Base-by-base conservation (phyloP, 2,888 invertebrate genomes). In the Calliphora vomitoria region DNA sequence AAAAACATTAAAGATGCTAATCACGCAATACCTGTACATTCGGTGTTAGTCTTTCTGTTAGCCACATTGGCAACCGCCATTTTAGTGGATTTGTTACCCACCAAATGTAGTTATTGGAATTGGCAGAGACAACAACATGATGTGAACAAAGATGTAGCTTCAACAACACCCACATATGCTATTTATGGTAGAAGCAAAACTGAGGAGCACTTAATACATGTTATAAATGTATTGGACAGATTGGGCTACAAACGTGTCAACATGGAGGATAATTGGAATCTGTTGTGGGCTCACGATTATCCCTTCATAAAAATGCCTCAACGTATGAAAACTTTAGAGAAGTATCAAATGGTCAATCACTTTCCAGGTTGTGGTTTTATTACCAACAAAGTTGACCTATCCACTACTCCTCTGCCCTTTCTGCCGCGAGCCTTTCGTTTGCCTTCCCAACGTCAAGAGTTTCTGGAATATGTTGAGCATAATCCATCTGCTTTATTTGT, bases 271-370 rank as follows among this genome's bases (percentile, higher is more conserved):
- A 94, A 94, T 1, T 99, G 99, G 98, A 96, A 97, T 92, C 94
- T 99, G 0, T 94, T 99, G 11, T 99, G 99, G 99, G 96, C 98
- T 0, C 98, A 99, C 93, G 98, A 98, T 90, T 99, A 98, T 92
- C 99, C 99, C 0, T 99, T 98, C 91, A 86, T 90, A 0, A 81
- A 83, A 11, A 86, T 93, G 58, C 83, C 91, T 8, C 89, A 93
- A 4, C 91, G 93, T 64, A 91, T 97, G 47, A 95, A 94, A 83
- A 94, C 94, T 86, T 93, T 98, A 11, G 95, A 95, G 89, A 94
- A 95, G 0, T 94, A 97, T 92, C 98, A 98, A 92, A 96, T 95
- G 93, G 96, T 99, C 0, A 99, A 99, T 69, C 98, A 99, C 92
- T 97, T 98, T 90, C 99, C 99, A 0, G 99, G 99, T 0, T 97